phyloP scores from a whole-genome alignment of 2,888 invertebrate species.

The Drosophila picticornis region DNA sequence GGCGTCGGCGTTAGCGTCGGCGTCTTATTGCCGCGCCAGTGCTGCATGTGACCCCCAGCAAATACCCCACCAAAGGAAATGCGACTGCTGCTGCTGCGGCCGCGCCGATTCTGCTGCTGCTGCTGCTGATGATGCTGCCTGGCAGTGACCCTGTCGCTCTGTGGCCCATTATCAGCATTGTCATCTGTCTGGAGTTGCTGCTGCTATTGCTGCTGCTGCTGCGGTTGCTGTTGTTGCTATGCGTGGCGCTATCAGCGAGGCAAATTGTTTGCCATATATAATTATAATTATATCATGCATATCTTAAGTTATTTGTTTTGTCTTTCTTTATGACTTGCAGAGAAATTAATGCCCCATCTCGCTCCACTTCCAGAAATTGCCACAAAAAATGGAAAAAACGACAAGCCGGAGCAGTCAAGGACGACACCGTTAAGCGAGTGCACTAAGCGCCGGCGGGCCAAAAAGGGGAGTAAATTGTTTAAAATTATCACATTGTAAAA shows the following conservation, averaged over 20 bases:
- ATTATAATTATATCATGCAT: constrained; percentile 73
- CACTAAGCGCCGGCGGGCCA: constrained; percentile 34
- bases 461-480: constrained; percentile 73
- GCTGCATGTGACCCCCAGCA: constrained; percentile 68
- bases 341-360: constrained; percentile 56
- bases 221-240: constrained; percentile 17
- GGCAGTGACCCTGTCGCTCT: constrained; percentile 40
- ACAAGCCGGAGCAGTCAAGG: constrained; percentile 54
- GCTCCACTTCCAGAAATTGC: constrained; percentile 52
- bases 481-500: constrained; percentile 78
- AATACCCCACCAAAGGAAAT: constrained; percentile 59
- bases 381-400: constrained; percentile 10
- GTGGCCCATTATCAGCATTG: constrained; percentile 59
- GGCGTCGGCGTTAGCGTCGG: constrained; percentile 24
- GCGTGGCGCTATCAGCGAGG: constrained; percentile 34
- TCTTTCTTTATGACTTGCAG: constrained; percentile 40
- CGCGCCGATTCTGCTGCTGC: constrained; percentile 12
- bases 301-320: constrained; percentile 33
- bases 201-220: constrained; percentile 15
- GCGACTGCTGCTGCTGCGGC: constrained; percentile 26
- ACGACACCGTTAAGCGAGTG: constrained; percentile 68
- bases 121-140: constrained; percentile 13
- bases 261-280: constrained; percentile 55
- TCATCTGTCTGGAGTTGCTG: constrained; percentile 46
- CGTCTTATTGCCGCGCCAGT: constrained; percentile 55